phyloP scores from a whole-genome alignment of 2,113 vertebrate genomes.

The Pipra filicauda region DNA sequence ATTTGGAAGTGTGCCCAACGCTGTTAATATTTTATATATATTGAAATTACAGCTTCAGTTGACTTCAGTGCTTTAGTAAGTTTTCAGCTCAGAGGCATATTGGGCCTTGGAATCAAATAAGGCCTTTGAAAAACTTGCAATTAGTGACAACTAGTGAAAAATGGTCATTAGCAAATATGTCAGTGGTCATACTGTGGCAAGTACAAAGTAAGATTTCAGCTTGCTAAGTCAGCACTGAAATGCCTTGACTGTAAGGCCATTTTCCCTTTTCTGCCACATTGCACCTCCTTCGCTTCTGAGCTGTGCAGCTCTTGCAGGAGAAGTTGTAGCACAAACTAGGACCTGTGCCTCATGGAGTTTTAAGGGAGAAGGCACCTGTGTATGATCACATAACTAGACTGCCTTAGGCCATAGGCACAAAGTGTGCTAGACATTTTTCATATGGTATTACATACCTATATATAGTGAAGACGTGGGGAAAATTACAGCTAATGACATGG shows the following conservation, averaged over 20 bases:
- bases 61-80: not conserved
- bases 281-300: accelerated
- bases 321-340: not conserved
- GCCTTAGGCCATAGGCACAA: not conserved
- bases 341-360: not conserved
- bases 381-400: not conserved
- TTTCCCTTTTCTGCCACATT: not conserved
- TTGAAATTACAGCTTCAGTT: not conserved
- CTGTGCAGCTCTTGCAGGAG: not conserved
- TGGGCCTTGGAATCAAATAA: not conserved
- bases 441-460: not conserved
- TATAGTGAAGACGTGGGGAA: not conserved
- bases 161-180: not conserved
- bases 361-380: not conserved
- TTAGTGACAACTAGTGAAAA: not conserved
- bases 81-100: not conserved
- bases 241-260: not conserved
- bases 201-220: not conserved
- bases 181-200: not conserved
- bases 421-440: not conserved
- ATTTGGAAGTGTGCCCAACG: not conserved
- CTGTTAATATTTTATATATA: constrained; percentile 25
- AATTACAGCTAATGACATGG: not conserved
- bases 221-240: not conserved
- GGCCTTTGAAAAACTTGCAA: not conserved